Base-by-base conservation (phyloP, 1,140 invertebrate genomes). In the Drosophila cardini region DNA sequence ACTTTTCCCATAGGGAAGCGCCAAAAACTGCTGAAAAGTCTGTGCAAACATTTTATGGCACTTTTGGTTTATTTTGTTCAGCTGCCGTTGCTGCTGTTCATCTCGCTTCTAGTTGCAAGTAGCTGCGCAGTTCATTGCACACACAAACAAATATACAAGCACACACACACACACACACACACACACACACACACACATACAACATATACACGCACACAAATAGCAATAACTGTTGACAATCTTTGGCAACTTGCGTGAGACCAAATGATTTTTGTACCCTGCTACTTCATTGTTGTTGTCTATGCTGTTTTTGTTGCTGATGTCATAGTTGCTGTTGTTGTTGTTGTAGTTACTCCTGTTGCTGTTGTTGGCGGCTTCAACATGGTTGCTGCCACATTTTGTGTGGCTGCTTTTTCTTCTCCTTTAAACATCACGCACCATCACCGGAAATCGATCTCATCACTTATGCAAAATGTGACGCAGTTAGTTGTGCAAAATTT, bases 401-500 rank as follows among this genome's bases (percentile, higher is more conserved):
- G n/a, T n/a, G n/a, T n/a, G n/a, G n/a, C n/a, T n/a, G 9, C 56
- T 46, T 10, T 40, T 53, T n/a, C 32, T 53, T 48, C 50, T 48
- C 26, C 11, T 60, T 45, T 72, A 63, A 60, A 69, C 72, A 67
- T 76, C 84, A 87, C 84, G 84, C 83, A 87, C 72, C 84, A 71
- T 77, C 79, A 69, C 72, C 79, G 84, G 84, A 89, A 89, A 89
- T 89, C 84, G 84, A 89, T 89, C 84, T 84, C 84, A 89, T 89
- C 85, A 89, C 80, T 89, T 89, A 89, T 89, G 84, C 84, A 89
- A 89, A 89, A 89, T 89, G 85, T 84, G 80, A 83, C 84, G 85
- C 85, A 80, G 85, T 87, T 87, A 87, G 84, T 89, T 80, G 56
- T 73, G 69, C 63, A 80, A 89, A 87, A 87, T 87, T 67, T 87